Conservation (phyloP, 2,113 vertebrate genomes). For the Trichechus manatus region DNA sequence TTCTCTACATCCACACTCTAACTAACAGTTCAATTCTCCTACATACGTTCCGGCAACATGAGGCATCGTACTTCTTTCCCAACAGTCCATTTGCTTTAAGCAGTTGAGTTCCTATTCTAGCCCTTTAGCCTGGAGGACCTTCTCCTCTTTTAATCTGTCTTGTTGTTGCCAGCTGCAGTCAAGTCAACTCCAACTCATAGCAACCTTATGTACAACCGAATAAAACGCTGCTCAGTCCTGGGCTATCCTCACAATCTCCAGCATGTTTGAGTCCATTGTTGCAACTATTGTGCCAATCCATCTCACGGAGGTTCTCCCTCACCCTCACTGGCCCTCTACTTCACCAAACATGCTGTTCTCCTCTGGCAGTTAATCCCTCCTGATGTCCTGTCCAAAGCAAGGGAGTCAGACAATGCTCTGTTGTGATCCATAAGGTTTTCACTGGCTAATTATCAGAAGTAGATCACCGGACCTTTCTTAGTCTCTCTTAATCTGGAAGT, state of each 20-base stretch:
- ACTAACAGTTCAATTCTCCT: not conserved
- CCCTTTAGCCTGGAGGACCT: not conserved
- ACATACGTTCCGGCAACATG: not conserved
- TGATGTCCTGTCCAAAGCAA: not conserved
- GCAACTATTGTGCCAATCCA: not conserved
- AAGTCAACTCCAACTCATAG: not conserved
- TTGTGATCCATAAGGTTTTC: not conserved
- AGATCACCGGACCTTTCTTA: not conserved
- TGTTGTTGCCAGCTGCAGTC: not conserved
- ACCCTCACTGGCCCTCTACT: not conserved
- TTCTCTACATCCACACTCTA: not conserved
- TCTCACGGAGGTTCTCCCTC: not conserved
- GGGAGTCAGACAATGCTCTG: not conserved
- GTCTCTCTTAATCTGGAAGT: not conserved
- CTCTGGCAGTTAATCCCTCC: not conserved
- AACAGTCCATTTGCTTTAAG: not conserved
- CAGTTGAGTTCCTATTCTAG: not conserved
- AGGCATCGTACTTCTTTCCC: not conserved
- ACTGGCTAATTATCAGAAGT: not conserved
- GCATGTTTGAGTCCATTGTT: not conserved
- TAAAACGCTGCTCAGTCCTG: not conserved
- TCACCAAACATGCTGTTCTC: not conserved
- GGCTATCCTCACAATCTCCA: not conserved
- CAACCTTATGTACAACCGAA: not conserved
- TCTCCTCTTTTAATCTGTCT: not conserved